Percentiles rank a stretch among this genome's conserved stretches.
These are phyloP conservation scores for Steromphala cineraria DNA, from an alignment of 2,888 invertebrate species.

Conservation along the genomic window DNA sequence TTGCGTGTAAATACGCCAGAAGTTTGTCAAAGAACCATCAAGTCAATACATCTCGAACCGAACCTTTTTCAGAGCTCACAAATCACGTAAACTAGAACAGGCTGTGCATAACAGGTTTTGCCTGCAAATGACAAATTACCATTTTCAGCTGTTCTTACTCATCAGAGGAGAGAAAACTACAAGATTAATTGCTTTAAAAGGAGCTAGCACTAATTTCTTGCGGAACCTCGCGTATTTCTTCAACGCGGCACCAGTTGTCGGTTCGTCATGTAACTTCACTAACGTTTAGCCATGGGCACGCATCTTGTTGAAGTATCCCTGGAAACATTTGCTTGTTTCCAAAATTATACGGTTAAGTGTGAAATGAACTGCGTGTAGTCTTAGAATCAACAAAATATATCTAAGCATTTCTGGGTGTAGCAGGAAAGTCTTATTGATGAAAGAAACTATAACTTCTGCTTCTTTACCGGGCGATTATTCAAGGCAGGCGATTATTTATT, in stretches of 20 bases:
- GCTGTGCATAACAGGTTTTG: background rate
- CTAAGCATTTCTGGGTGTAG: too few relatives aligned
- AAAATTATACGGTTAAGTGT: background rate
- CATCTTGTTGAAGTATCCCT: background rate
- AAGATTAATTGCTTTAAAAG: conserved; percentile 3
- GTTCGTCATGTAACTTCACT: background rate
- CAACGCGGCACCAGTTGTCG: background rate
- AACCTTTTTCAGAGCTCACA: background rate
- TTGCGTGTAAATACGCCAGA: too few relatives aligned
- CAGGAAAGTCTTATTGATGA: too few relatives aligned
- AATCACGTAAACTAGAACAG: background rate
- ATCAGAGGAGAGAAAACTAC: background rate
- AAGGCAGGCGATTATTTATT: too few relatives aligned
- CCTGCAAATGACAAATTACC: background rate
- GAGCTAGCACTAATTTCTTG: conserved; percentile 1
- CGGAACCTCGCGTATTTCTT: background rate
- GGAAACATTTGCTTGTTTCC: background rate
- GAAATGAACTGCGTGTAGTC: too few relatives aligned
- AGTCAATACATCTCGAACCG: too few relatives aligned
- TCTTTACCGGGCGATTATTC: too few relatives aligned
- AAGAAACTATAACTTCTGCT: too few relatives aligned
- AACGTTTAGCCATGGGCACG: background rate
- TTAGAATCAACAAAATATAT: too few relatives aligned
- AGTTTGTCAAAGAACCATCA: too few relatives aligned
- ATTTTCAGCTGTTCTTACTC: background rate